These are phyloP conservation scores for Argentina silus DNA, from an alignment of 2,797 vertebrate genomes.

Conservation along the genomic window DNA sequence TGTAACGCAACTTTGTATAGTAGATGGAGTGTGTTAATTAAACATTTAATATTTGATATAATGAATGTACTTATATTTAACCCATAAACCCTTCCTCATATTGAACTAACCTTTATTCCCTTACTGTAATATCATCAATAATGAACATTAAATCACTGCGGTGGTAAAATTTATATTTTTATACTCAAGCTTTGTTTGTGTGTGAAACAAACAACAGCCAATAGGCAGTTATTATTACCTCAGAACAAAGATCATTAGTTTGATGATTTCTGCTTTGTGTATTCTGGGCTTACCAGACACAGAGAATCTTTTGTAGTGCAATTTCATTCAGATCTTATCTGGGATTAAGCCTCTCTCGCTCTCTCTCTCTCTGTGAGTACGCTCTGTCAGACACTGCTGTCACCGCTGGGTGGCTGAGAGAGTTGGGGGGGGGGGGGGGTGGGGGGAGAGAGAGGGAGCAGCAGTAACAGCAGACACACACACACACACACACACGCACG, in stretches of 20 bases:
- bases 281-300: constrained; percentile 59
- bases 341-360: constrained; percentile 56
- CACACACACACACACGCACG: constrained; percentile 13
- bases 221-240: constrained; percentile 54
- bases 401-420: constrained; percentile 38
- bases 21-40: constrained; percentile 18
- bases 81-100: constrained; percentile 38
- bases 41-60: constrained; percentile 29
- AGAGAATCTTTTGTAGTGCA: constrained; percentile 61
- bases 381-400: constrained; percentile 44
- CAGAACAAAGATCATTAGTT: constrained; percentile 70
- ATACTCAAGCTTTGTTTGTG: constrained; percentile 33
- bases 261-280: constrained; percentile 62
- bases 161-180: constrained; percentile 29
- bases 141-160: constrained; percentile 15
- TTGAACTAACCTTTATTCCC: constrained; percentile 33
- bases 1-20: constrained; percentile 9
- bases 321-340: constrained; percentile 75
- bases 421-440: not conserved
- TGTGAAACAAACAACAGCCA: constrained; percentile 39
- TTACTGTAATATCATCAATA: constrained; percentile 42
- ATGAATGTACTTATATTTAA: constrained; percentile 13
- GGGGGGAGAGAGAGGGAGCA: not conserved
- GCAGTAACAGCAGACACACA: not conserved
- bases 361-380: constrained; percentile 48